Base-by-base conservation (phyloP, 1,140 invertebrate species). In the Pseudomyrmex cubaensis region DNA sequence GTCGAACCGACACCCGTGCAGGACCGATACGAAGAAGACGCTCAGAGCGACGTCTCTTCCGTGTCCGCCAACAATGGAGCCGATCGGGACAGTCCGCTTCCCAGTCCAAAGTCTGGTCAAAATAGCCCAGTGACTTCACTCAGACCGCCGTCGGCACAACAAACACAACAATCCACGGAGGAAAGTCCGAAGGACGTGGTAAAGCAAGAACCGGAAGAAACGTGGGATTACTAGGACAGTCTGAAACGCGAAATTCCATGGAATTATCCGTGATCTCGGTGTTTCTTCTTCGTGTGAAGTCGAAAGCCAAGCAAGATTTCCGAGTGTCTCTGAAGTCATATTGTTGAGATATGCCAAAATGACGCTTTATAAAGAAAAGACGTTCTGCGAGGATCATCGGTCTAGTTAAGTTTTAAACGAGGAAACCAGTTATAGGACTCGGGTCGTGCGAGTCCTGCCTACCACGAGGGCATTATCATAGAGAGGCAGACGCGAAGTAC, bases 1-100 rank as follows among this genome's bases (percentile, higher is more conserved):
- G 95, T 97, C 54, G 97, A 97, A 92, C 96, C 96, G 0, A 96
- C 96, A 2, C 96, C 96, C 0, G 96, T 96, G 1, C 92, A 95
- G 69, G 95, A 96, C 78, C 91, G 95, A 85, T 95, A 94, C 85
- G 95, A 95, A 61, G 95, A 95, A n/a, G 95, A 96, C 78, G 95
- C 94, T 4, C 93, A 94, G 64, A 95, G 95, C 46, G 96, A 96
- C 76, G 90, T 92, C 0, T 94, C 95, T 0, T 95, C 95, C 13
- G 93, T 94, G 2, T 94, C 95, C 4, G 94, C 92, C 15, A 93
- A 95, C 87, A 94, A 95, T 57, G 93, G 90, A 0, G 92, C 91
- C 4, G 94, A 94, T 12, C 86, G 90, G 1, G 92, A 92, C 35
- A 94, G 91, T 64, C 92, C 93, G 4, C 76, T 92, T 52, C 91